Conservation (phyloP, 2,888 invertebrate species). For the Acanthosepion esculentum region DNA sequence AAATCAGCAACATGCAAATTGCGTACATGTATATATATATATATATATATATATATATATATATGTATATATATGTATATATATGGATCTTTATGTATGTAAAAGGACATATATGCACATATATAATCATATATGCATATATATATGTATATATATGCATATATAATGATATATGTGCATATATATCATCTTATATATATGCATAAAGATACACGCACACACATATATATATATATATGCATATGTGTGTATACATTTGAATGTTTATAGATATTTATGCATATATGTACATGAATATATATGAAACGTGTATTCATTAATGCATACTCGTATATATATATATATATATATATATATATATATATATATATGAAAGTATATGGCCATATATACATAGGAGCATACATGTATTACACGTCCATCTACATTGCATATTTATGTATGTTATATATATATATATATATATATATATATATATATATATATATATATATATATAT, state of each 20-base stretch:
- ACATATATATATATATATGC: background rate
- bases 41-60: slow-evolving; percentile 39
- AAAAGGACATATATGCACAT: slow-evolving; percentile 38
- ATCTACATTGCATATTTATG: background rate
- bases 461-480: no score
- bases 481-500: no score
- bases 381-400: background rate
- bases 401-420: background rate
- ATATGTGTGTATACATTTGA: background rate
- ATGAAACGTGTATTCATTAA: background rate
- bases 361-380: background rate
- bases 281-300: slow-evolving; percentile 36
- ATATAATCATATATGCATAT: background rate
- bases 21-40: background rate
- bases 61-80: background rate
- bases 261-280: background rate
- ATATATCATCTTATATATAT: background rate
- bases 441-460: no score
- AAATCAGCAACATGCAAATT: background rate
- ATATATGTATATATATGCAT: slow-evolving; percentile 16
- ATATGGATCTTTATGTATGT: background rate
- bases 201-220: background rate
- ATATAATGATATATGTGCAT: background rate
- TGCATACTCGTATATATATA: background rate
- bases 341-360: slow-evolving; percentile 34